These are phyloP conservation scores for Drosophila nigrodunni DNA, from an alignment of 1,140 invertebrate species.

Conservation along the genomic window DNA sequence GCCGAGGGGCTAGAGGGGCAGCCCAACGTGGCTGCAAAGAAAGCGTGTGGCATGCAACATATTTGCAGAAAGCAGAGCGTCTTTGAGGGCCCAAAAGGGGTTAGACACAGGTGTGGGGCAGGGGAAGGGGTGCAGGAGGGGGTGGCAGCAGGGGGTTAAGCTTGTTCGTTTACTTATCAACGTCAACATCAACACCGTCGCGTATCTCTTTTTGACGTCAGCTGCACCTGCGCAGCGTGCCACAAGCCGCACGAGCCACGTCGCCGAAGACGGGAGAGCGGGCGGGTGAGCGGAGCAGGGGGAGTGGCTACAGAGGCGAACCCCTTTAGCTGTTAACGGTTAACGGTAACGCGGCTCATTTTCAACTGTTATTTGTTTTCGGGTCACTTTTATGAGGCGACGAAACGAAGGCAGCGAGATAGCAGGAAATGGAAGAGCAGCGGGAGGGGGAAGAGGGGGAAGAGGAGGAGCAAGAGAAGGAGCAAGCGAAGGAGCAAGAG, in stretches of 20 bases:
- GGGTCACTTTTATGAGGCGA: constrained; percentile 31
- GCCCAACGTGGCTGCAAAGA: constrained; percentile 21
- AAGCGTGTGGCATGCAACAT: constrained; percentile 68
- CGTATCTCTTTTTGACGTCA: constrained; percentile 42
- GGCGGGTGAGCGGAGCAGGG: too few species aligned
- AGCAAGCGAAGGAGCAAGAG: background rate
- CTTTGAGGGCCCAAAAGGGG: background rate
- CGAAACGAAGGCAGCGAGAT: constrained; percentile 9
- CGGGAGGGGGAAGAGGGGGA: background rate
- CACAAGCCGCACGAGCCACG: constrained; percentile 15
- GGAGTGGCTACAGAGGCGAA: background rate
- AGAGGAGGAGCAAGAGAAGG: background rate
- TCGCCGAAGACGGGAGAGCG: background rate
- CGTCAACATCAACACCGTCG: constrained; percentile 19
- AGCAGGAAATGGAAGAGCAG: background rate
- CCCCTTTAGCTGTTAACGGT: constrained; percentile 53
- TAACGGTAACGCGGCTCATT: constrained; percentile 65
- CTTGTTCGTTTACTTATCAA: constrained; percentile 35
- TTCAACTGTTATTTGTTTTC: constrained; percentile 49
- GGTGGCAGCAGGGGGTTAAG: background rate
- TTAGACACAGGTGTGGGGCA: background rate
- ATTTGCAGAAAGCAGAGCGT: background rate
- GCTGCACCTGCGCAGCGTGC: constrained; percentile 64
- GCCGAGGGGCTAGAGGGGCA: background rate
- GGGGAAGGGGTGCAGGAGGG: background rate